Conservation (phyloP, 2,888 invertebrate genomes). For the Endotricha flammealis region DNA sequence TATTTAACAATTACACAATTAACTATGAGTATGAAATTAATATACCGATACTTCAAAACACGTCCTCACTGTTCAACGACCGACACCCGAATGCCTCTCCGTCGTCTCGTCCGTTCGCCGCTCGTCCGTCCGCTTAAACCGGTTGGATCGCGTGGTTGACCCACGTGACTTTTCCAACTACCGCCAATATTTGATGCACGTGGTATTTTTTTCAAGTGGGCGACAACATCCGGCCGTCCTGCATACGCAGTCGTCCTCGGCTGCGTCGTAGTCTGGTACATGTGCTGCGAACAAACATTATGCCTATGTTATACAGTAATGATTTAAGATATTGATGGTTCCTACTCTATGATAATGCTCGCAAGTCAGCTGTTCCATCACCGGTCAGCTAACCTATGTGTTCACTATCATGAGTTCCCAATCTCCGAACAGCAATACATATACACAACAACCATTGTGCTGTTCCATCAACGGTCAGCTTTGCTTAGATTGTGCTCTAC, state of each 20-base stretch:
- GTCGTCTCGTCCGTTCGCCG: too few species aligned
- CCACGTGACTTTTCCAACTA: too few species aligned
- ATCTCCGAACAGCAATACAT: neutral
- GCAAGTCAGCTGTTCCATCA: neutral
- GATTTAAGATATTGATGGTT: neutral
- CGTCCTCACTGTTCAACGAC: too few species aligned
- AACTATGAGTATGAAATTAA: too few species aligned
- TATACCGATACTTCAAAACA: too few species aligned
- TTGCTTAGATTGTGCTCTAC: neutral
- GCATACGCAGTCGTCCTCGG: conserved; percentile 13
- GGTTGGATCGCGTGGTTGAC: too few species aligned
- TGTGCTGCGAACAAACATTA: conserved; percentile 9
- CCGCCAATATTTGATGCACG: too few species aligned
- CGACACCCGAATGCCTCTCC: too few species aligned
- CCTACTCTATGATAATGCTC: neutral
- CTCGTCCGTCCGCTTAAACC: too few species aligned
- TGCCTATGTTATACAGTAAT: too few species aligned
- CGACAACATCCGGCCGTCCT: conserved; percentile 15
- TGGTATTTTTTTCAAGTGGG: too few species aligned
- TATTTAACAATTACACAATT: too few species aligned
- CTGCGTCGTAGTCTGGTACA: conserved; percentile 13
- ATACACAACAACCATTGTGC: neutral
- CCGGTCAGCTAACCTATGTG: neutral
- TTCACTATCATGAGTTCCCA: neutral
- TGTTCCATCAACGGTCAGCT: conserved; percentile 1